Base-by-base conservation (phyloP, 2,888 invertebrate species). In the Napeogenes sylphis region DNA sequence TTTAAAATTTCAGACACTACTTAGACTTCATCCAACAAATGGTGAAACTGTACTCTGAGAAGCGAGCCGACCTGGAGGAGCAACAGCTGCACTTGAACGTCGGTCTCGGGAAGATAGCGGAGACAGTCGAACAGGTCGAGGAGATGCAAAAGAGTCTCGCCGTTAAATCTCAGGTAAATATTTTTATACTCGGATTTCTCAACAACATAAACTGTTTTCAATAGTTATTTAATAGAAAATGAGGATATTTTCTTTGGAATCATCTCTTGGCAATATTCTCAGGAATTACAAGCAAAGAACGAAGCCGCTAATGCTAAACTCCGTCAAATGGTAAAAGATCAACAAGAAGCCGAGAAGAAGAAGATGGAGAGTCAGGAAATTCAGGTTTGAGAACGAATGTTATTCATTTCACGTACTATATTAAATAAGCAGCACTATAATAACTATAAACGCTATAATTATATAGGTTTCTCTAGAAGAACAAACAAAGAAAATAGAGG, bases 11-110 rank as follows among this genome's bases (percentile, higher is more conserved):
- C 80, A 92, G 96, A 64, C 99, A 99, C 89, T 99, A 98, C 87
- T 91, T 99, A 63, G 99, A 99, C 90, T 99, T 99, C 81, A 99
- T 99, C 79, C 97, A 98, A 85, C 99, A 99, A 90, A 99, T 99
- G 92, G 99, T 98, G 54, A 98, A 98, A 80, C 85, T 99, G 68
- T 98, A 98, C 88, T 96, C 97, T 71, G 99, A 99, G 86, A 99
- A 99, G 84, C 94, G 99, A 51, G 97, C 98, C 3, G 99, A 99
- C 84, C 92, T 99, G 62, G 99, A 99, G 83, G 99, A 99, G 79
- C 99, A 99, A 79, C 99, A 99, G 83, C 92, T 99, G 32, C 99
- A 99, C 89, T 91, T 99, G 79, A 99, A 99, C 87, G 99, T 99
- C 55, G 99, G 99, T 82, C 92, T 99, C 63, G 97, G 97, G 79